Percentiles rank a stretch among this genome's conserved stretches.
These are phyloP conservation scores for Arizona elegans DNA, from an alignment of 2,113 vertebrate species.

Conservation along the genomic window DNA sequence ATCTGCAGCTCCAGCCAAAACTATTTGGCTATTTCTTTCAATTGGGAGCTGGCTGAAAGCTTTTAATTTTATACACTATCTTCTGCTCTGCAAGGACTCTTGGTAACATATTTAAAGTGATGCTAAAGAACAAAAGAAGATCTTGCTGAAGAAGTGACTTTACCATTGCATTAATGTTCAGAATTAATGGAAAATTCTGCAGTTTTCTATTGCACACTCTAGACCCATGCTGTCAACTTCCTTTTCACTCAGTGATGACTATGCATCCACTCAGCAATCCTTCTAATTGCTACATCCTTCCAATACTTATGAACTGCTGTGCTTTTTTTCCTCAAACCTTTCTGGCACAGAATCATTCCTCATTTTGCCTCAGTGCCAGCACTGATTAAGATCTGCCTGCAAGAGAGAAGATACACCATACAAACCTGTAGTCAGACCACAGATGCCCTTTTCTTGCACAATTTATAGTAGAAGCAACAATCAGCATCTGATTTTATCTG, in stretches of 20 bases:
- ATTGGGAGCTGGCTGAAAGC: not conserved
- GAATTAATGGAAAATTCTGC: not conserved
- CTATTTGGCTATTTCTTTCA: not conserved
- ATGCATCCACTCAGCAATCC: not conserved
- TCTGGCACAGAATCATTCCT: conserved; percentile 30
- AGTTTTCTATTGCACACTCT: not conserved
- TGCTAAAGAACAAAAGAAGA: conserved; percentile 8
- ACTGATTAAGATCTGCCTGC: not conserved
- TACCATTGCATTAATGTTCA: not conserved
- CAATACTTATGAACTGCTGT: not conserved
- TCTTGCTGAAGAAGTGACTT: not conserved
- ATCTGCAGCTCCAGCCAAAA: not conserved
- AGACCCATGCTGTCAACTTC: not conserved
- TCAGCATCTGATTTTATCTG: not conserved
- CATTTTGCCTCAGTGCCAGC: conserved; percentile 9
- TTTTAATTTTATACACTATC: not conserved
- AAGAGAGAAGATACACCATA: conserved; percentile 4
- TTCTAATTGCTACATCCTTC: conserved; percentile 26
- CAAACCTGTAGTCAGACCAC: conserved; percentile 24
- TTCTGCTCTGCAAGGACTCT: not conserved
- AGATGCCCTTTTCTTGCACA: not conserved
- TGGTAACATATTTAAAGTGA: not conserved
- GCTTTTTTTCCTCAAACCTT: not conserved
- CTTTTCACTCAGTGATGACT: not conserved
- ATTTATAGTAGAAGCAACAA: not conserved